phyloP scores from a whole-genome alignment of 1,140 invertebrate genomes.

The Temnothorax curvispinosus region DNA sequence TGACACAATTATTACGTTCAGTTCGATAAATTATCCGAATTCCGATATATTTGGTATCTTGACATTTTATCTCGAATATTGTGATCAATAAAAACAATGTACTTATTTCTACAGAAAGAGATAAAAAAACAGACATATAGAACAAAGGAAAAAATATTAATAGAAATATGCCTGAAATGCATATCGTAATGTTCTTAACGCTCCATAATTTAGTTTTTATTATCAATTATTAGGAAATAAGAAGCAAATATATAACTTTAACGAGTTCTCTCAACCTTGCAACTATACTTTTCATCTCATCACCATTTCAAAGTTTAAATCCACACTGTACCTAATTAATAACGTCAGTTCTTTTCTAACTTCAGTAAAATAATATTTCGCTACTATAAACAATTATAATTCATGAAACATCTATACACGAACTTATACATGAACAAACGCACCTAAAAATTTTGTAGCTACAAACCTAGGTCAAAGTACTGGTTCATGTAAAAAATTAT shows the following conservation, averaged over 20 bases:
- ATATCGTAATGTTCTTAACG: conserved; percentile 9
- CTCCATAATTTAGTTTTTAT: background rate
- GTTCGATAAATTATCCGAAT: background rate
- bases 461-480: background rate
- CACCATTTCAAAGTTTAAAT: conserved; percentile 26
- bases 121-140: background rate
- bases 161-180: background rate
- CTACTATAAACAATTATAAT: background rate
- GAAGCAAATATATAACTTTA: conserved; percentile 27
- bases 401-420: background rate
- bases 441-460: background rate
- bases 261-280: conserved; percentile 11
- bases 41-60: background rate
- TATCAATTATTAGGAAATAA: conserved; percentile 35
- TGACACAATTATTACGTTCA: background rate
- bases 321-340: conserved; percentile 6
- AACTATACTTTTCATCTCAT: conserved; percentile 40
- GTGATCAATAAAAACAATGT: background rate
- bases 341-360: background rate
- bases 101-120: background rate
- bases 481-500: background rate
- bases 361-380: conserved; percentile 11
- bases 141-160: background rate
- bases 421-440: background rate
- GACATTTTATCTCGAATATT: background rate